Evolutionary conservation across 2,113 vertebrate genomes (phyloP).

Genomic region (Scomber colias): DNA sequence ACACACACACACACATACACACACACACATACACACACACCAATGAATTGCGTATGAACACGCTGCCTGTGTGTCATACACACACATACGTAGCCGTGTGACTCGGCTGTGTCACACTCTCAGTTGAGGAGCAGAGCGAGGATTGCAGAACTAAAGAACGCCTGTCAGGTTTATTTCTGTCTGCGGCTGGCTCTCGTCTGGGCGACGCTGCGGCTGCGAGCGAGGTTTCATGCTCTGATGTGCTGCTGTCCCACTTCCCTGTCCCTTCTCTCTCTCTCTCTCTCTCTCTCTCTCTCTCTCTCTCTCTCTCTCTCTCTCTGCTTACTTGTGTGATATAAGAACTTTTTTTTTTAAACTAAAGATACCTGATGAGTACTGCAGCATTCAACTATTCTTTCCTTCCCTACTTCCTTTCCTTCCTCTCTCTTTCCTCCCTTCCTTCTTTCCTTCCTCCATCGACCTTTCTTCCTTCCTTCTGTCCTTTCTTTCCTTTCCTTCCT

Average conservation of each 20-base stretch:
- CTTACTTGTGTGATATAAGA: neutral
- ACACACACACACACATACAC: constrained; percentile 11
- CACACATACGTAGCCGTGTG: constrained; percentile 12
- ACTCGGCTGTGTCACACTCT: constrained; percentile 69
- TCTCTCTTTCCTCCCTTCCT: too few species aligned
- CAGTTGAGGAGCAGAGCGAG: constrained; percentile 61
- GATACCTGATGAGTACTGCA: too few species aligned
- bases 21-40: neutral
- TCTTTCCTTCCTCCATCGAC: too few species aligned
- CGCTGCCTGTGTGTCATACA: neutral
- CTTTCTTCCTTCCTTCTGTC: too few species aligned
- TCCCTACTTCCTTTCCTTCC: too few species aligned
- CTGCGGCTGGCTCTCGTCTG: constrained; percentile 20
- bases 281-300: neutral
- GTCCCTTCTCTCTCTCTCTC: neutral
- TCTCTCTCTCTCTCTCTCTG: neutral
- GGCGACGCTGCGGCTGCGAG: constrained; percentile 6
- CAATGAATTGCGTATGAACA: constrained; percentile 7
- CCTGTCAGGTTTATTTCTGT: constrained; percentile 70
- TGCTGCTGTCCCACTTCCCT: constrained; percentile 51
- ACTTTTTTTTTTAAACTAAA: too few species aligned
- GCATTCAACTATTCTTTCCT: too few species aligned
- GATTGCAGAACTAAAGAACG: constrained; percentile 59
- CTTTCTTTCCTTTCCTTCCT: too few species aligned
- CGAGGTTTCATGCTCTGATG: constrained; percentile 56